These are phyloP conservation scores for Cryptus viduatorius DNA, from an alignment of 2,888 invertebrate species.

Conservation along the genomic window DNA sequence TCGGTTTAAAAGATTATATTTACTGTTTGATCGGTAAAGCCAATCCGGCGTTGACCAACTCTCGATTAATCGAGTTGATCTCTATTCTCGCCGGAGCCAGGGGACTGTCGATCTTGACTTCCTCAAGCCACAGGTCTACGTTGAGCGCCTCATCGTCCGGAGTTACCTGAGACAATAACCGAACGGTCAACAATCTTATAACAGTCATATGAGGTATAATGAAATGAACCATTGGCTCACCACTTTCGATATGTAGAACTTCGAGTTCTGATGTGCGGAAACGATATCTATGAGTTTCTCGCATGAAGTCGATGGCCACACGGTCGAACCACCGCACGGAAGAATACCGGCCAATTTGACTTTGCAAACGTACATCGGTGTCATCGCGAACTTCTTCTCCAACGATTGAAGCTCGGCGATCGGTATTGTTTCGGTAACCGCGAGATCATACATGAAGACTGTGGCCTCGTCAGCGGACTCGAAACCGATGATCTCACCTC, in stretches of 20 bases:
- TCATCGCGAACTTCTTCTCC: conserved; percentile 85
- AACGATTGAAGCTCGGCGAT: conserved; percentile 86
- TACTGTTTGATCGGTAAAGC: conserved; percentile 86
- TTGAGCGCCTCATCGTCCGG: conserved; percentile 81
- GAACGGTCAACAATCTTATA: neutral
- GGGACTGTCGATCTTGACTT: conserved; percentile 88
- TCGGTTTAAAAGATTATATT: conserved; percentile 43
- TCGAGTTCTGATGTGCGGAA: conserved; percentile 85
- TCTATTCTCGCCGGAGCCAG: conserved; percentile 88
- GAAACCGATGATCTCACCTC: conserved; percentile 86
- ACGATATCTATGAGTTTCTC: conserved; percentile 87
- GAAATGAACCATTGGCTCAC: conserved; percentile 78
- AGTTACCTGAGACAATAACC: conserved; percentile 66
- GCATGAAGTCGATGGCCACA: conserved; percentile 88
- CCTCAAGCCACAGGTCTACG: conserved; percentile 89
- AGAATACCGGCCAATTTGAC: conserved; percentile 90
- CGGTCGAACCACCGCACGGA: conserved; percentile 88
- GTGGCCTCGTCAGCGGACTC: conserved; percentile 82
- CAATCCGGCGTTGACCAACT: conserved; percentile 89
- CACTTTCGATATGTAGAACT: conserved; percentile 86
- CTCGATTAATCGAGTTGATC: conserved; percentile 89
- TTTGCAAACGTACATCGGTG: conserved; percentile 87
- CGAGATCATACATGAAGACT: conserved; percentile 90
- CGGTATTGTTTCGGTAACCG: conserved; percentile 86
- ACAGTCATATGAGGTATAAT: neutral